Base-by-base conservation (phyloP, 2,797 vertebrate genomes). In the Leptatherina wallacei region DNA sequence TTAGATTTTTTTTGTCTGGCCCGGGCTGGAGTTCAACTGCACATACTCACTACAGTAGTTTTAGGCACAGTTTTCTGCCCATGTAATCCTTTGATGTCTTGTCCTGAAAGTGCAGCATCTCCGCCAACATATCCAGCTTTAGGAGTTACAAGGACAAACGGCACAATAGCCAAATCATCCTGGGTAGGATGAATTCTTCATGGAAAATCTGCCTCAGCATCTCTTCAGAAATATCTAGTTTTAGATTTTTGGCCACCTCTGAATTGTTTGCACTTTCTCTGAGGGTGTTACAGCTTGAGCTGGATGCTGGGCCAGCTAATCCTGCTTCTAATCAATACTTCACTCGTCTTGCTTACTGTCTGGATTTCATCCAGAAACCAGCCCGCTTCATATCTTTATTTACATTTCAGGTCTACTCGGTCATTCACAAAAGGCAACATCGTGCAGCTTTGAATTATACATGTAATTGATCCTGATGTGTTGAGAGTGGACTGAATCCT, bases 261-360 rank as follows among this genome's bases (percentile, higher is more conserved):
- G 36, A 64, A 51, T 33, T 79, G 60, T 78, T 75, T 52, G 65
- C 47, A 54, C 59, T 68, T 3, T 69, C 69, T 82, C 75, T 72
- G 61, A 64, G 73, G 69, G 77, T 49, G 68, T 65, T 82, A 52
- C 82, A 86, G 84, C 85, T 87, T 86, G 74, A 87, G 77, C 70
- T 83, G 77, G 72, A 81, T 74, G 81, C 82, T 80, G 71, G 75
- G 71, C 80, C 72, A 68, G 80, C 81, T 89, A 85, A 89, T 88
- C 86, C 84, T 65, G 61, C 65, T 47, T 59, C 62, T 82, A 81
- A 92, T 93, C 87, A 85, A 93, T 92, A 85, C 67, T 76, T 78
- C 77, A 64, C 79, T 78, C 80, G 69, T 77, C 61, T 62, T 58
- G 63, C 81, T 85, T 16, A 54, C 76, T 54, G 62, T 71, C 76